These are phyloP conservation scores for Danio aesculapii DNA, from an alignment of 2,797 vertebrate genomes.

Conservation along the genomic window DNA sequence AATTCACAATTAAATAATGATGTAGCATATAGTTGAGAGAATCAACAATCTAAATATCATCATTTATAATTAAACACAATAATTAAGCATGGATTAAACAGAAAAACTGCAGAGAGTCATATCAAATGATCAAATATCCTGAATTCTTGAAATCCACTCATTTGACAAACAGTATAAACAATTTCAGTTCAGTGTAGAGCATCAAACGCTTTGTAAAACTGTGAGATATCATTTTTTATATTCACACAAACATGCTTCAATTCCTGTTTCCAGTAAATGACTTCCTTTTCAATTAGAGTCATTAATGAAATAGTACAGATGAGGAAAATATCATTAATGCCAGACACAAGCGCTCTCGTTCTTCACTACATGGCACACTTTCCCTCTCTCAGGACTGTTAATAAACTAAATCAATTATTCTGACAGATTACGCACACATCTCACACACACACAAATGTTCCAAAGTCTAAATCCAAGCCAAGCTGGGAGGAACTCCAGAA, in stretches of 20 bases:
- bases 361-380: slow-evolving; percentile 60
- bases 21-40: no score
- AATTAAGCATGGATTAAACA: background rate
- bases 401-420: slow-evolving; percentile 70
- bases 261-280: slow-evolving; percentile 50
- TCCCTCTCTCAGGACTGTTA: slow-evolving; percentile 55
- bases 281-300: slow-evolving; percentile 66
- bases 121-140: no score
- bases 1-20: no score
- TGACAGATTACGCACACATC: slow-evolving; percentile 62
- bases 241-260: slow-evolving; percentile 36
- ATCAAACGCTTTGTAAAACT: background rate
- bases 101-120: no score
- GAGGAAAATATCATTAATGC: slow-evolving; percentile 60
- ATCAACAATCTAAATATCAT: no score
- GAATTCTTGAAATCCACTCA: background rate
- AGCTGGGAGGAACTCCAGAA: slow-evolving; percentile 44
- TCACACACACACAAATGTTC: slow-evolving; percentile 15
- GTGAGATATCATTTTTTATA: background rate
- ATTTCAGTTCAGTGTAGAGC: background rate
- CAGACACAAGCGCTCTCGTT: slow-evolving; percentile 48
- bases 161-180: background rate
- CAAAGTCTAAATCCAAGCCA: slow-evolving; percentile 38
- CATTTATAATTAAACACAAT: no score
- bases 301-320: slow-evolving; percentile 69